Conservation (phyloP, 2,888 invertebrate species). For the Ctena decussata region DNA sequence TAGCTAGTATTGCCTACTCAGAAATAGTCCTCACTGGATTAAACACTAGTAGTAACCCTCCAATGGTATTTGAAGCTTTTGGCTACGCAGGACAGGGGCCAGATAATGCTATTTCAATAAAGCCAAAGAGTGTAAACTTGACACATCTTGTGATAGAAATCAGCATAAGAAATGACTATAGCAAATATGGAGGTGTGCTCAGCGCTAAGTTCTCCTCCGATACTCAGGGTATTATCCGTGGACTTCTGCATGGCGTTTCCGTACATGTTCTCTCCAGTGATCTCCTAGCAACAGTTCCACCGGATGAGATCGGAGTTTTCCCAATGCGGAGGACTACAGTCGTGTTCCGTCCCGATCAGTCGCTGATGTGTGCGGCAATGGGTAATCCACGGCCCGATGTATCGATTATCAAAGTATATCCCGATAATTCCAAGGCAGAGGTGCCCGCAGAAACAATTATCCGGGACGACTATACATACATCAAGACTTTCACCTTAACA, state of each 20-base stretch:
- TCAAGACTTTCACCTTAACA: conserved; percentile 42
- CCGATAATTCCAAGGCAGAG: conserved; percentile 5
- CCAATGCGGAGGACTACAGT: conserved; percentile 44
- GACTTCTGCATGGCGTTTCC: conserved; percentile 49
- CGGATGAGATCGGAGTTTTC: conserved; percentile 53
- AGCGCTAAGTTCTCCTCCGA: conserved; percentile 50
- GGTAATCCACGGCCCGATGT: conserved; percentile 64
- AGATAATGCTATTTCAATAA: not conserved
- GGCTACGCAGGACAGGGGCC: conserved; percentile 37
- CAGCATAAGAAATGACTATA: conserved; percentile 49
- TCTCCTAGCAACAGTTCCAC: conserved; percentile 38
- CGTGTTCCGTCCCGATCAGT: conserved; percentile 50
- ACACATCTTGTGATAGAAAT: conserved; percentile 36
- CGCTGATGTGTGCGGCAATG: conserved; percentile 60
- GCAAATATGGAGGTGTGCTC: conserved; percentile 57
- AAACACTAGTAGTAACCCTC: conserved; percentile 50
- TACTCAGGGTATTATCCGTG: conserved; percentile 48
- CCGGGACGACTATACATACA: conserved; percentile 45
- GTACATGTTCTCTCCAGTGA: conserved; percentile 43
- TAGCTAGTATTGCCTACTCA: conserved; percentile 31
- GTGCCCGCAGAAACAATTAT: conserved; percentile 49
- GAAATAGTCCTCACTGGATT: conserved; percentile 61
- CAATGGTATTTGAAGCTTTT: conserved; percentile 52
- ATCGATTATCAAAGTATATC: conserved; percentile 34
- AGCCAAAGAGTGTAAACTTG: not conserved